phyloP scores from a whole-genome alignment of 2,888 invertebrate species.

The Venusia cambrica region DNA sequence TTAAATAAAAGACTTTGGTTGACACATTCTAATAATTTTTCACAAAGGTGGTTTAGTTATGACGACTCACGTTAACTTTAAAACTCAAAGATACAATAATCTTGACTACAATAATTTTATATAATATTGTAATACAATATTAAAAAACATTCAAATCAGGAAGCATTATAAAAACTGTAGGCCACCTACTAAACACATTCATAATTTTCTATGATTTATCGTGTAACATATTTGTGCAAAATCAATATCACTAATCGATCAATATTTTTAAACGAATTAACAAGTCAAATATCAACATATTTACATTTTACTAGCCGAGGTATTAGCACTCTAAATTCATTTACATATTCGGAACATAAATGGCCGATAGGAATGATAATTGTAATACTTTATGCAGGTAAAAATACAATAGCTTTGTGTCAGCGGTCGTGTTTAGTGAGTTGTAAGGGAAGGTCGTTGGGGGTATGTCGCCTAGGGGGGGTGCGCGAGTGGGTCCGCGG shows the following conservation, averaged over 20 bases:
- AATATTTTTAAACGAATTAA: conserved; percentile 57
- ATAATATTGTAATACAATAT: too few relatives aligned
- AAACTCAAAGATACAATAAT: too few relatives aligned
- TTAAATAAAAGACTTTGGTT: conserved; percentile 60
- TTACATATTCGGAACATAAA: conserved; percentile 64
- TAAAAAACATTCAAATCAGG: too few relatives aligned
- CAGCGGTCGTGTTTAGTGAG: conserved; percentile 87
- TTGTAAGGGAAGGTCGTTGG: conserved; percentile 83
- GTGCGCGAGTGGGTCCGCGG: conserved; percentile 69
- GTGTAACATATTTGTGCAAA: conserved; percentile 53
- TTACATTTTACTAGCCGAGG: conserved; percentile 64
- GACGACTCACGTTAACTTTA: not conserved
- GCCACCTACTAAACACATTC: conserved; percentile 18
- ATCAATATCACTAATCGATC: conserved; percentile 49
- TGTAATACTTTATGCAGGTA: conserved; percentile 56
- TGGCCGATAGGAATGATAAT: conserved; percentile 58
- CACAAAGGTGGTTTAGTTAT: conserved; percentile 10
- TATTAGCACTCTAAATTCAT: conserved; percentile 60
- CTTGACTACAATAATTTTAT: too few relatives aligned
- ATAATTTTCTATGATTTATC: conserved; percentile 9
- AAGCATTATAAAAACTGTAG: conserved; percentile 11
- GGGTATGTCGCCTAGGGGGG: conserved; percentile 1
- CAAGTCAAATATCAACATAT: conserved; percentile 63
- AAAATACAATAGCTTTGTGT: conserved; percentile 38
- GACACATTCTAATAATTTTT: conserved; percentile 25